Base-by-base conservation (phyloP, 2,888 invertebrate genomes). In the Lepetodrilus schrolli region DNA sequence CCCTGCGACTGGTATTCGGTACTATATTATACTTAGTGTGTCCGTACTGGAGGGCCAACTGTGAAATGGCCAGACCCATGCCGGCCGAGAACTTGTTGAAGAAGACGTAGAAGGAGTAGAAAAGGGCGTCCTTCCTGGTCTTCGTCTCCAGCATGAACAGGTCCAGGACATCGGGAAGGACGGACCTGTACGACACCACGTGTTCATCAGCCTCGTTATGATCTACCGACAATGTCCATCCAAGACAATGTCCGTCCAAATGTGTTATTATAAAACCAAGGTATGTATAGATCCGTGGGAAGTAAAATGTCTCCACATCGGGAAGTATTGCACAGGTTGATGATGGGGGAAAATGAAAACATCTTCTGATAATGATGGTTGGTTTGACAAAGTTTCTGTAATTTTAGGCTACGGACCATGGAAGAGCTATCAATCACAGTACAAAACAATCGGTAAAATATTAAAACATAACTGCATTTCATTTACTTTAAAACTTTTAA, bases 51-150 rank as follows among this genome's bases (percentile, higher is more conserved):
- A 88, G 75, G 5, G 84, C 87, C 5, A 85, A 26, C 70, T 85
- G 85, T n/a, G 88, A 87, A 3, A 86, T 48, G n/a, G 83, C 88
- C 13, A 88, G 74, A 0, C 84, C 86, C 10, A 89, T 48, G 0
- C 89, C 89, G 34, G 81, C 76, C 5, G 89, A 82, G 26, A 88
- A 74, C 72, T 89, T 89, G 78, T 84, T 88, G 77, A 88, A 87
- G 79, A 89, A 89, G 4, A 89, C 89, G 74, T 87, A 89, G 74
- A 87, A 88, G 4, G 89, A 87, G 74, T 89, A 89, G 77, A 89
- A 89, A 13, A 88, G 82, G 48, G 87, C 82, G 37, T 89, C 89
- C 72, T 86, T 84, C 58, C 88, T 76, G 34, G 78, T 80, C 8
- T 85, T 85, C 47, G 79, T 83, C 66, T 84, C 81, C 73, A 89